These are phyloP conservation scores for Brenthis daphne DNA, from an alignment of 2,888 invertebrate species.

Conservation along the genomic window DNA sequence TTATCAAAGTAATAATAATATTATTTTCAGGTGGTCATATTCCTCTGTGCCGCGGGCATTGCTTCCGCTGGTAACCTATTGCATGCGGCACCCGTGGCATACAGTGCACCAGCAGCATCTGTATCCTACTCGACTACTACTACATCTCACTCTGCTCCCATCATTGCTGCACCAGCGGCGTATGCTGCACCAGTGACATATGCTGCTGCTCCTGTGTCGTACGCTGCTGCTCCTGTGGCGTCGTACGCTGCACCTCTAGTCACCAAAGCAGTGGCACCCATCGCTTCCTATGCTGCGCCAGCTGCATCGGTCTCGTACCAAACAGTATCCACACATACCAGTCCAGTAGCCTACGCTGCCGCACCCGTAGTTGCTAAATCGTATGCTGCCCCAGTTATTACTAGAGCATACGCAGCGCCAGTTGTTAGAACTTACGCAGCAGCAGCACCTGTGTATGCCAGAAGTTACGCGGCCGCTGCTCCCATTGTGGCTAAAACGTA, in stretches of 20 bases:
- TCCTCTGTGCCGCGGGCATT: constrained; percentile 82
- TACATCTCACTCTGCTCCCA: constrained; percentile 50
- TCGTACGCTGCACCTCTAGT: constrained; percentile 34
- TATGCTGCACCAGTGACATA: constrained; percentile 56
- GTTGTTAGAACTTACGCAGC: constrained; percentile 42
- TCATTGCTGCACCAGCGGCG: constrained; percentile 44
- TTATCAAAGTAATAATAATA: constrained; percentile 2
- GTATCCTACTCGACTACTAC: constrained; percentile 67
- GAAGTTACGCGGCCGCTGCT: constrained; percentile 43
- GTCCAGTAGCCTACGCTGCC: constrained; percentile 54
- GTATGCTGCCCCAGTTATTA: constrained; percentile 40
- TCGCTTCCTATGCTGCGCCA: constrained; percentile 35
- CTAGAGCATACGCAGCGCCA: constrained; percentile 40
- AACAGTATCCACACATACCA: constrained; percentile 42
- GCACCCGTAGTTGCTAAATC: constrained; percentile 56
- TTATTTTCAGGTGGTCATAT: constrained; percentile 74
- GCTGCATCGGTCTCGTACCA: constrained; percentile 45
- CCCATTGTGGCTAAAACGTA: constrained; percentile 36
- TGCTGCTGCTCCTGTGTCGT: constrained; percentile 51
- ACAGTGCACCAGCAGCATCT: constrained; percentile 59
- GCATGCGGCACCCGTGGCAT: constrained; percentile 73
- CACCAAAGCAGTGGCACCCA: constrained; percentile 8
- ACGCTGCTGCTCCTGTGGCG: constrained; percentile 62
- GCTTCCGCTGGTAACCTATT: constrained; percentile 81
- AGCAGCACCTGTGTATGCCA: constrained; percentile 43